Conservation (phyloP, 1,140 invertebrate genomes). For the Rhopalosiphum padi region DNA sequence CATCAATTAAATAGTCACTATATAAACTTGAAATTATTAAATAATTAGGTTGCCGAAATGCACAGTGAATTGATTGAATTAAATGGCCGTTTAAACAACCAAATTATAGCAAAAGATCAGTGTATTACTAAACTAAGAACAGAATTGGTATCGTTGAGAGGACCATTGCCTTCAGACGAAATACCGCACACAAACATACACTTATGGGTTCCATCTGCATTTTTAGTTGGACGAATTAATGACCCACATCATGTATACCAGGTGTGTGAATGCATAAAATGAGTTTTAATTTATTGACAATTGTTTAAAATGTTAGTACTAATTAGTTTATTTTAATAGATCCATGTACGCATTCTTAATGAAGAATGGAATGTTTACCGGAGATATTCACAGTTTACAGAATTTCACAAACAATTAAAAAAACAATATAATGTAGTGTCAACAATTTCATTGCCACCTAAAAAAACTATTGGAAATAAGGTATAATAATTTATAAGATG, state of each 20-base stretch:
- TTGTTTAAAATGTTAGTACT: neutral
- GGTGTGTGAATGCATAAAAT: slow-evolving; percentile 65
- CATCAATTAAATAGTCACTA: neutral
- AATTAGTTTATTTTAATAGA: slow-evolving; percentile 64
- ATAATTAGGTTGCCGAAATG: slow-evolving; percentile 84
- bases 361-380: slow-evolving; percentile 95
- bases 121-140: slow-evolving; percentile 71
- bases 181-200: slow-evolving; percentile 73
- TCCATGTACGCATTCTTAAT: slow-evolving; percentile 82
- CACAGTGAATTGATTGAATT: slow-evolving; percentile 95
- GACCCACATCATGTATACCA: slow-evolving; percentile 88
- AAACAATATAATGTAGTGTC: slow-evolving; percentile 80
- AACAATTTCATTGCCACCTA: slow-evolving; percentile 90
- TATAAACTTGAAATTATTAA: neutral
- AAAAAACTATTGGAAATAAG: slow-evolving; percentile 89
- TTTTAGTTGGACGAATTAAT: slow-evolving; percentile 79
- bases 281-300: neutral
- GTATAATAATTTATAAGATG: slow-evolving; percentile 65
- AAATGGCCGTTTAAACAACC: slow-evolving; percentile 74
- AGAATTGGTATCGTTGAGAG: slow-evolving; percentile 76
- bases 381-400: slow-evolving; percentile 88
- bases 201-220: slow-evolving; percentile 90
- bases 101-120: slow-evolving; percentile 64
- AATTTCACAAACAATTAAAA: slow-evolving; percentile 80
- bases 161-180: slow-evolving; percentile 67